Evolutionary conservation across 2,888 invertebrate species (phyloP).

Genomic region (Phalera bucephala): DNA sequence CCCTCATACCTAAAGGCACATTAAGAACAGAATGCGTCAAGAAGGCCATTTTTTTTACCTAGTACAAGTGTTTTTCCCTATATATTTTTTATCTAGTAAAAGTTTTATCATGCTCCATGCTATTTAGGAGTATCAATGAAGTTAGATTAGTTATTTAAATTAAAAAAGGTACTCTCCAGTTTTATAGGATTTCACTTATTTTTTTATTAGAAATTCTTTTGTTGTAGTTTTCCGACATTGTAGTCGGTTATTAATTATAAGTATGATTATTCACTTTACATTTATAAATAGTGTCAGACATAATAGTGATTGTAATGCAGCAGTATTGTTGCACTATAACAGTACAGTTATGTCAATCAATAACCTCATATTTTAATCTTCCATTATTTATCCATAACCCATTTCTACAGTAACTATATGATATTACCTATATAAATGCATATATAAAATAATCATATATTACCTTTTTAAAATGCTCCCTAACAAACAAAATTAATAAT

Average conservation of each 20-base stretch:
- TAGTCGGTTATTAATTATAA: constrained; percentile 15
- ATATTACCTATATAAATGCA: no score
- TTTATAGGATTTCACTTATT: no score
- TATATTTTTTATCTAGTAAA: no score
- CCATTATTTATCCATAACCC: constrained; percentile 18
- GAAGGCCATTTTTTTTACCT: no score
- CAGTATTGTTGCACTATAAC: constrained; percentile 5
- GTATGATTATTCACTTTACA: constrained; percentile 27
- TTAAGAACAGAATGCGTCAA: no score
- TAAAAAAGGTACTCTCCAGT: no score
- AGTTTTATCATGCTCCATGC: no score
- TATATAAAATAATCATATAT: neutral
- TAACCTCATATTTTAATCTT: constrained; percentile 20
- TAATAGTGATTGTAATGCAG: constrained; percentile 28
- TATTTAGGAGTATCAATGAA: no score
- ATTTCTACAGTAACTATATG: constrained; percentile 5
- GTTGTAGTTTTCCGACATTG: constrained; percentile 2
- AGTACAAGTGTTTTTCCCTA: no score
- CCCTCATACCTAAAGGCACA: no score
- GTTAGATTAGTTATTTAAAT: no score
- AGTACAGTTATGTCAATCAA: constrained; percentile 5
- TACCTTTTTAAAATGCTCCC: neutral
- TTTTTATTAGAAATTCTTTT: no score
- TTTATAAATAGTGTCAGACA: constrained; percentile 31
- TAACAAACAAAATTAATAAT: constrained; percentile 6